phyloP scores from a whole-genome alignment of 2,888 invertebrate genomes.

The Petrolisthes manimaculis region DNA sequence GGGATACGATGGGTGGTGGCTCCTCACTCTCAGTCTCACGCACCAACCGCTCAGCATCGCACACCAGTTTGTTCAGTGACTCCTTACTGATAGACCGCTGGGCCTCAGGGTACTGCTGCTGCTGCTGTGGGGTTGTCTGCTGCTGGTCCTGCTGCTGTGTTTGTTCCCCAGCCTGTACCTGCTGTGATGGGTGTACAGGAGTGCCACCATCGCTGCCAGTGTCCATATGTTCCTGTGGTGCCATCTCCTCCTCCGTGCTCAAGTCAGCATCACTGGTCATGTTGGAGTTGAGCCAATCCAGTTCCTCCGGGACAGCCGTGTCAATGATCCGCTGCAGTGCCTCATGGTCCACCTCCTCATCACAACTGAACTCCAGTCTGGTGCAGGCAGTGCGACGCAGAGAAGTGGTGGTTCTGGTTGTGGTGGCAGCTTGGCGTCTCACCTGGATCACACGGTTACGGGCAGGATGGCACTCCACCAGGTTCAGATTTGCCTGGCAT shows the following conservation, averaged over 20 bases:
- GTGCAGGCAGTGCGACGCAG: conserved; percentile 48
- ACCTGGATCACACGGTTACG: conserved; percentile 58
- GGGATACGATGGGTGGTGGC: conserved; percentile 50
- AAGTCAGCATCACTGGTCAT: conserved; percentile 58
- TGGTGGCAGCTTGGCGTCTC: conserved; percentile 13
- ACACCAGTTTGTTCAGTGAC: conserved; percentile 81
- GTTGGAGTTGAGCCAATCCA: conserved; percentile 64
- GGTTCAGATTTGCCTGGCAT: conserved; percentile 56
- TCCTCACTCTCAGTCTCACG: conserved; percentile 68
- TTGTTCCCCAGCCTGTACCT: background rate
- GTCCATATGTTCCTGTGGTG: conserved; percentile 57
- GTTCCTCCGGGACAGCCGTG: conserved; percentile 57
- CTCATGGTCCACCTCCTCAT: conserved; percentile 63
- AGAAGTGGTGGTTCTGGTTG: conserved; percentile 24
- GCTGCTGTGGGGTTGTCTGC: background rate
- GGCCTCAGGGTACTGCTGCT: conserved; percentile 26
- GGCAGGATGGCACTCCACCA: conserved; percentile 57
- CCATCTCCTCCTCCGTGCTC: conserved; percentile 48
- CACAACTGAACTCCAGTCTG: conserved; percentile 57
- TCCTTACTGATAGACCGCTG: conserved; percentile 72
- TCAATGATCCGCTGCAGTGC: conserved; percentile 64
- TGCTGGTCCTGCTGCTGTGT: conserved; percentile 19
- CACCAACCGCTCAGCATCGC: conserved; percentile 85
- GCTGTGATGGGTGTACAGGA: conserved; percentile 19
- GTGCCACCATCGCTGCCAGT: conserved; percentile 62